Percentiles rank a stretch among this genome's conserved stretches.
Conservation (phyloP, 1,140 invertebrate genomes). For the Hyles euphorbiae region DNA sequence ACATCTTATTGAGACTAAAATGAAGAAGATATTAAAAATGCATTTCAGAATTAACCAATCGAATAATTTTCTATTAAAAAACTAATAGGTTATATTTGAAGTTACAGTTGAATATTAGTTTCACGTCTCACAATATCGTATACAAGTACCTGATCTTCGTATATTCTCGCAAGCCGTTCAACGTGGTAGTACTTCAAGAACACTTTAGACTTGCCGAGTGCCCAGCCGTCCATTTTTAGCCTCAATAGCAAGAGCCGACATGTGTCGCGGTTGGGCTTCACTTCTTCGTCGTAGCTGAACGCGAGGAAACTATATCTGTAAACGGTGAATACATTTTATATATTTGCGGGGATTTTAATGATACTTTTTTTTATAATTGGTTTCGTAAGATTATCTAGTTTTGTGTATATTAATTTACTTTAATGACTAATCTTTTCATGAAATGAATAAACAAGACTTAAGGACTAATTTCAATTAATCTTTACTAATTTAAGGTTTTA, state of each 20-base stretch:
- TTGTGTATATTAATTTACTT: too few species aligned
- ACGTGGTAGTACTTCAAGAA: conserved; percentile 93
- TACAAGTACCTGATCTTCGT: conserved; percentile 81
- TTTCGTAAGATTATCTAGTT: too few species aligned
- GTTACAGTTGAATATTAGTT: not conserved
- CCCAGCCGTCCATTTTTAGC: conserved; percentile 88
- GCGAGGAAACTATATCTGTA: conserved; percentile 87
- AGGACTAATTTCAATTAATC: too few species aligned
- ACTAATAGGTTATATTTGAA: not conserved
- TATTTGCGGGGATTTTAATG: not conserved
- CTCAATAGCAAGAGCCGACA: conserved; percentile 83
- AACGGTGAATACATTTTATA: conserved; percentile 16
- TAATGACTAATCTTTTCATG: too few species aligned
- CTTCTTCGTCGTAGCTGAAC: conserved; percentile 83
- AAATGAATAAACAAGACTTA: too few species aligned
- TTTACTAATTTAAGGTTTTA: too few species aligned
- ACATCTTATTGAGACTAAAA: too few species aligned
- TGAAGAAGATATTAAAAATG: too few species aligned
- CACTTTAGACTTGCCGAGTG: conserved; percentile 90
- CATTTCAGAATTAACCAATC: too few species aligned
- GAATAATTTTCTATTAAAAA: too few species aligned
- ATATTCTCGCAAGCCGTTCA: conserved; percentile 86
- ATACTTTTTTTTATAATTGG: not conserved
- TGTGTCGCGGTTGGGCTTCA: conserved; percentile 82
- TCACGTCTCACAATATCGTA: not conserved